phyloP scores from a whole-genome alignment of 2,797 vertebrate genomes.

The Sebastes reedi region DNA sequence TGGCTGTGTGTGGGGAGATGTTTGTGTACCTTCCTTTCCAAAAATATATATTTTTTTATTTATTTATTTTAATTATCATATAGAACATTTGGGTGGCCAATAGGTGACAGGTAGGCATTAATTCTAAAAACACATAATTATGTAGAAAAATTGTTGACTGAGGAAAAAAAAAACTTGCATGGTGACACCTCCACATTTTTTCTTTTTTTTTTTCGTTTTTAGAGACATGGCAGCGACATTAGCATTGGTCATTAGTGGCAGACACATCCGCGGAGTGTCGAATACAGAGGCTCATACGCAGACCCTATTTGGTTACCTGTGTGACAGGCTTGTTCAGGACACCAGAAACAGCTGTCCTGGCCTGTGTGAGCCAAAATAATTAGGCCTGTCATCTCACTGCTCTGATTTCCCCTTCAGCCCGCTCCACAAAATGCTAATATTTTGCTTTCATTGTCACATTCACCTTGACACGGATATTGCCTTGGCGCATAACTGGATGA shows the following conservation, averaged over 20 bases:
- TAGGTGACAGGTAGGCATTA: slow-evolving; percentile 94
- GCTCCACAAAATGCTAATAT: slow-evolving; percentile 99
- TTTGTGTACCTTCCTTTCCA: slow-evolving; percentile 85
- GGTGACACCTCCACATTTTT: slow-evolving; percentile 90
- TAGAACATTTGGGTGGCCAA: slow-evolving; percentile 76
- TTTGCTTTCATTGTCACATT: slow-evolving; percentile 99
- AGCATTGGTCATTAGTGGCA: slow-evolving; percentile 99
- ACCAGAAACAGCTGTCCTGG: slow-evolving; percentile 99
- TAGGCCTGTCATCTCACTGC: slow-evolving; percentile 99
- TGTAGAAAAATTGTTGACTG: slow-evolving; percentile 94
- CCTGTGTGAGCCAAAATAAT: slow-evolving; percentile 99
- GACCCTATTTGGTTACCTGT: slow-evolving; percentile 99
- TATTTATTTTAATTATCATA: slow-evolving; percentile 35
- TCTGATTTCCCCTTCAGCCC: slow-evolving; percentile 99
- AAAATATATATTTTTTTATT: slow-evolving; percentile 47
- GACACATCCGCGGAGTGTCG: slow-evolving; percentile 92
- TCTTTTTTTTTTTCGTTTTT: slow-evolving; percentile 66
- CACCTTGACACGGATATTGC: slow-evolving; percentile 99
- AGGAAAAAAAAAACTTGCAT: slow-evolving; percentile 83
- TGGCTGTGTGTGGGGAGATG: slow-evolving; percentile 65
- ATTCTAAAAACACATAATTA: slow-evolving; percentile 97
- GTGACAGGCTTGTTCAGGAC: slow-evolving; percentile 99
- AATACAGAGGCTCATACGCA: slow-evolving; percentile 94
- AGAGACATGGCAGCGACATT: slow-evolving; percentile 98
- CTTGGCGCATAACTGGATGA: slow-evolving; percentile 98